phyloP scores from a whole-genome alignment of 2,113 vertebrate species.

The Sakesphorus luctuosus region DNA sequence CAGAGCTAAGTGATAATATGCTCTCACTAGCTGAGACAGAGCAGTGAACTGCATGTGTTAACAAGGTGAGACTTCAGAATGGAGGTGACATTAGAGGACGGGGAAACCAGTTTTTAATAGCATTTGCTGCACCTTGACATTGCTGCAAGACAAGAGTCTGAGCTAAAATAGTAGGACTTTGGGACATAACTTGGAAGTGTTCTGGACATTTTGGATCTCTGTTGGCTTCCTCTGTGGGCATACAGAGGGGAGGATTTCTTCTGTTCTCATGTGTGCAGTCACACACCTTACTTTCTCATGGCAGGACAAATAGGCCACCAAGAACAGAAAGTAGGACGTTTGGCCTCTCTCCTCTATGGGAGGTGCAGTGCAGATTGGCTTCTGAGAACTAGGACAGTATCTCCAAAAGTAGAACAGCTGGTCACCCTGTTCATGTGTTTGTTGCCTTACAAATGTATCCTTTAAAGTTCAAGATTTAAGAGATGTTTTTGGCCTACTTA shows the following conservation, averaged over 20 bases:
- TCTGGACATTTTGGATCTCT: background rate
- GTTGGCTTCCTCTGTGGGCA: background rate
- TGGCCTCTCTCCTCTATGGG: conserved; percentile 30
- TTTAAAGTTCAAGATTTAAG: conserved; percentile 38
- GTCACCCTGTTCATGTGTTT: background rate
- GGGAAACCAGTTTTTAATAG: conserved; percentile 28
- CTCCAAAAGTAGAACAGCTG: conserved; percentile 59
- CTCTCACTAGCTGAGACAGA: background rate
- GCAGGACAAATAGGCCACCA: conserved; percentile 39
- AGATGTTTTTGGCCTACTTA: conserved; percentile 49
- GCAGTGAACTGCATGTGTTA: conserved; percentile 47
- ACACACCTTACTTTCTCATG: conserved; percentile 21
- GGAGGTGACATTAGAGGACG: conserved; percentile 21
- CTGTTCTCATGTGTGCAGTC: background rate
- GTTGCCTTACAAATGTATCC: conserved; percentile 38
- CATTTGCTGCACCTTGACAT: background rate
- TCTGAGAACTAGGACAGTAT: conserved; percentile 52
- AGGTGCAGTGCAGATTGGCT: conserved; percentile 31
- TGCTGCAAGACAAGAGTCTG: background rate
- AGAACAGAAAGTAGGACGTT: conserved; percentile 55
- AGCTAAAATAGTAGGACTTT: background rate
- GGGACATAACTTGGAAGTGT: background rate
- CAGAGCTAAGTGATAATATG: conserved; percentile 33
- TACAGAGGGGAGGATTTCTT: background rate
- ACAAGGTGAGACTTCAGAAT: conserved; percentile 35